Evolutionary conservation across 2,797 vertebrate species (phyloP).

Genomic region (Acropternis orthonyx): DNA sequence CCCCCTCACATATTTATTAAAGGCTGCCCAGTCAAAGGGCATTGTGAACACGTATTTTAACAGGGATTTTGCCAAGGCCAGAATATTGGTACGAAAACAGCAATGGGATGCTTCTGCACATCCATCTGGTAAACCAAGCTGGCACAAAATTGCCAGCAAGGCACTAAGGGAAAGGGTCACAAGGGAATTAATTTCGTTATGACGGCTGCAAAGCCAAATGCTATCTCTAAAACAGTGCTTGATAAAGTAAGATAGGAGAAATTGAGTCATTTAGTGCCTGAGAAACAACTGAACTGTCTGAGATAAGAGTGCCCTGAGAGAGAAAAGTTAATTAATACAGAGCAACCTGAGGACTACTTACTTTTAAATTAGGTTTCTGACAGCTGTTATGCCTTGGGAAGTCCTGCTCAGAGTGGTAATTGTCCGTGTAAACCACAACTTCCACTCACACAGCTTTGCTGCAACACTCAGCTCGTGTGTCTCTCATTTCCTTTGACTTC

Average conservation of each 20-base stretch:
- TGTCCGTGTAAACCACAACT: background rate
- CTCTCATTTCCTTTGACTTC: background rate
- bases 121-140: background rate
- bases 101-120: background rate
- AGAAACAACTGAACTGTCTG: background rate
- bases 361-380: background rate
- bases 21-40: background rate
- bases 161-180: background rate
- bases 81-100: background rate
- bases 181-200: background rate
- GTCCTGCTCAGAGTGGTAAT: background rate
- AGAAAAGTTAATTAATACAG: conserved; percentile 1
- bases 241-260: background rate
- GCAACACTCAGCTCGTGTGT: background rate
- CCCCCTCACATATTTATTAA: background rate
- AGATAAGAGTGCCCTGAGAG: background rate
- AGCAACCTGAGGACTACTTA: background rate
- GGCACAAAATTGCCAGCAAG: background rate
- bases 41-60: background rate
- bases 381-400: background rate
- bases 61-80: background rate
- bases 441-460: background rate
- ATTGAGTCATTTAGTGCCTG: background rate
- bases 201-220: background rate
- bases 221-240: background rate